Conservation (phyloP, 2,888 invertebrate genomes). For the Sminthurinus aureus region DNA sequence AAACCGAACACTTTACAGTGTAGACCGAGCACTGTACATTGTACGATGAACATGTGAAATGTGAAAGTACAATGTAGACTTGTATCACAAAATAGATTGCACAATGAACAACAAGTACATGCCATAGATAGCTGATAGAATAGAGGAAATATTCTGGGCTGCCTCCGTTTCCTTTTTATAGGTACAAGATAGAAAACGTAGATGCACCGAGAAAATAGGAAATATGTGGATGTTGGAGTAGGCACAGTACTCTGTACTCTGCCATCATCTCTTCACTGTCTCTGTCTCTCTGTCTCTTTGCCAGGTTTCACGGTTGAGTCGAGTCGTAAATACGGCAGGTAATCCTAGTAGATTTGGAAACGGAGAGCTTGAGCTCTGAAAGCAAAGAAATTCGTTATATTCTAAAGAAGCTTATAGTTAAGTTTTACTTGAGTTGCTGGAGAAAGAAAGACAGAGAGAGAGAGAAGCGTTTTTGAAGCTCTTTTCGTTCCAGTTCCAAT, state of each 20-base stretch:
- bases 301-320: background rate
- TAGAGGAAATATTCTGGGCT: background rate
- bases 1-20: too few species aligned
- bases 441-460: conserved; percentile 13
- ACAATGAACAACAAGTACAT: too few species aligned
- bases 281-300: background rate
- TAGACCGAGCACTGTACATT: too few species aligned
- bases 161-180: background rate
- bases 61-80: too few species aligned
- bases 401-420: conserved; percentile 37
- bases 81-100: too few species aligned
- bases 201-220: background rate
- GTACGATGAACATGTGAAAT: background rate
- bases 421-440: conserved; percentile 33
- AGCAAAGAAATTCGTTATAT: conserved; percentile 37
- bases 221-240: background rate
- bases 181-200: background rate
- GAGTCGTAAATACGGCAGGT: conserved; percentile 9
- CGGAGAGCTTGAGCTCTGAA: conserved; percentile 25
- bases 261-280: conserved; percentile 5
- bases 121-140: background rate
- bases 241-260: too few species aligned
- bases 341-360: conserved; percentile 32
- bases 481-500: conserved; percentile 13
- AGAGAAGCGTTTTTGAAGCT: conserved; percentile 20